A percentile compares a stretch with the other conserved stretches of the same genome.
These are phyloP conservation scores for Ibidorhyncha struthersii DNA, from an alignment of 2,113 vertebrate genomes.

Conservation along the genomic window DNA sequence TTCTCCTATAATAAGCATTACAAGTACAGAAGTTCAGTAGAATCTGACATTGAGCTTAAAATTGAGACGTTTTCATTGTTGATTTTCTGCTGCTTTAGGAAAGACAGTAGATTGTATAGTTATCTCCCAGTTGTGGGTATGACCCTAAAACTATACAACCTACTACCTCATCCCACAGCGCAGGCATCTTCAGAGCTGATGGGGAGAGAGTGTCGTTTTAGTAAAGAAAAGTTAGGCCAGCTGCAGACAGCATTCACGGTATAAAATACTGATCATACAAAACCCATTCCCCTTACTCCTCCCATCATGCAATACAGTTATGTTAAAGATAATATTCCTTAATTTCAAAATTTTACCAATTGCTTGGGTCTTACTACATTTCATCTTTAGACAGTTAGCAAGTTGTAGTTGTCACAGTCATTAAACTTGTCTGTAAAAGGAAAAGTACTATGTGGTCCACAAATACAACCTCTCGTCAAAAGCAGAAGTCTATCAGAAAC, in stretches of 20 bases:
- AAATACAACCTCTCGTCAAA: background rate
- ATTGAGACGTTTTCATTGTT: background rate
- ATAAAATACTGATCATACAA: fast-evolving
- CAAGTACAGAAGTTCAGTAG: background rate
- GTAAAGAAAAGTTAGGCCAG: background rate
- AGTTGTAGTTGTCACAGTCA: background rate
- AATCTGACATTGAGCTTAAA: background rate
- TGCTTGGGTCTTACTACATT: background rate
- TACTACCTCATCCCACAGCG: constrained; percentile 98
- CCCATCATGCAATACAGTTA: background rate
- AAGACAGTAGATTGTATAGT: constrained; percentile 99
- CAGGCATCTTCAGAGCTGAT: constrained; percentile 58
- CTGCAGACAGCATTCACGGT: background rate
- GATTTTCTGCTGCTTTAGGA: constrained; percentile 86
- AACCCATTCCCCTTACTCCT: background rate
- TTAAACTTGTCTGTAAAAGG: background rate
- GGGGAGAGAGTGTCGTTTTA: background rate
- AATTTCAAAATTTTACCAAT: background rate
- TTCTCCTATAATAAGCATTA: background rate
- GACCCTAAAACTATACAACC: constrained; percentile 99
- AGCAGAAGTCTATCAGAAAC: background rate
- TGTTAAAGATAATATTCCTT: background rate
- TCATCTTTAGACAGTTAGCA: background rate
- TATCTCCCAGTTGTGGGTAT: constrained; percentile 99
- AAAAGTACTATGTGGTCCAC: background rate